Evolutionary conservation across 2,888 invertebrate species (phyloP).

Genomic region (Cheilosia soror): DNA sequence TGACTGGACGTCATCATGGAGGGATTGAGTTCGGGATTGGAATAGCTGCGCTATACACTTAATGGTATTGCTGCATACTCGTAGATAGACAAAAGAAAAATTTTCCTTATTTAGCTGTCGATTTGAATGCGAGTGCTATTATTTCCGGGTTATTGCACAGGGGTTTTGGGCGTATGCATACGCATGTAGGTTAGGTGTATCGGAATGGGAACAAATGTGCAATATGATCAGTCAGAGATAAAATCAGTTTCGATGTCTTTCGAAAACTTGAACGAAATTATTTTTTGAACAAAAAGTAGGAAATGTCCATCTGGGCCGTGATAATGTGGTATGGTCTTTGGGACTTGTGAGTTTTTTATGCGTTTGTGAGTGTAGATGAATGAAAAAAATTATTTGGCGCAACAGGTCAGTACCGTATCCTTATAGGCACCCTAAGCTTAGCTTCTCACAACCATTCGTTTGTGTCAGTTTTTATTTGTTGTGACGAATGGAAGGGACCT

Average conservation of each 20-base stretch:
- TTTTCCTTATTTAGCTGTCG: not conserved
- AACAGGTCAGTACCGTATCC: too few relatives aligned
- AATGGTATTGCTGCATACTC: not conserved
- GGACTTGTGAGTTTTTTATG: too few relatives aligned
- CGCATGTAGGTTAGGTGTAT: not conserved
- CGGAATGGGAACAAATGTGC: not conserved
- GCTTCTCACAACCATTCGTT: too few relatives aligned
- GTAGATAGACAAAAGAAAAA: constrained; percentile 5
- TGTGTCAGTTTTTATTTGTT: too few relatives aligned
- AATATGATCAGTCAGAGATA: constrained; percentile 2
- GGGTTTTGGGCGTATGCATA: not conserved
- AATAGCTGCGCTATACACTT: not conserved
- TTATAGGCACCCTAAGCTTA: too few relatives aligned
- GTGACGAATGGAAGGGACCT: too few relatives aligned
- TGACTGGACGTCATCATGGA: constrained; percentile 3
- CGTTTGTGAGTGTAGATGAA: too few relatives aligned
- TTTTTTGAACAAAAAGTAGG: not conserved
- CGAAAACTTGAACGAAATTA: not conserved
- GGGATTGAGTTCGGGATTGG: not conserved
- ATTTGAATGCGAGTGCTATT: constrained; percentile 1
- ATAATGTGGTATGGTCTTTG: too few relatives aligned
- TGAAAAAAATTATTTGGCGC: too few relatives aligned
- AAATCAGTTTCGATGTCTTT: not conserved
- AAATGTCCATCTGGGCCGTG: too few relatives aligned
- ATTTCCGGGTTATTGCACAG: constrained; percentile 48